Evolutionary conservation across 2,888 invertebrate genomes (phyloP).

Genomic region (Minunthozetes semirufus): DNA sequence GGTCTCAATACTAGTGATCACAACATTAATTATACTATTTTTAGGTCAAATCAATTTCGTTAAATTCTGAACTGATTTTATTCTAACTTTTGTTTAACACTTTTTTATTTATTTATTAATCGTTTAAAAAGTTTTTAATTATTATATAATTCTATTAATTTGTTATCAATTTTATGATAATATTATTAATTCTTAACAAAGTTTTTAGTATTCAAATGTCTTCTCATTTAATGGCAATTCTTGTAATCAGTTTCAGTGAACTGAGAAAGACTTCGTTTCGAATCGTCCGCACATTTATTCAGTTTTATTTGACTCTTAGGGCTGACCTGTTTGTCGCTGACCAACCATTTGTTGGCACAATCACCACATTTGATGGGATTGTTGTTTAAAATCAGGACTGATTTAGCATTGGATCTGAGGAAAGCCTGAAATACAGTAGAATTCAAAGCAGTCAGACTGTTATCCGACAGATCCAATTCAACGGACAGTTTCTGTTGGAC

Average conservation of each 20-base stretch:
- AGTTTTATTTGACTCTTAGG: background rate
- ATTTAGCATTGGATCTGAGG: background rate
- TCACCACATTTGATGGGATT: slow-evolving; percentile 32
- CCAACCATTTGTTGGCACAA: slow-evolving; percentile 29
- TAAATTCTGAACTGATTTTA: slow-evolving; percentile 9
- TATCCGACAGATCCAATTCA: slow-evolving; percentile 25
- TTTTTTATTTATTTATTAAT: background rate
- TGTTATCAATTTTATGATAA: background rate
- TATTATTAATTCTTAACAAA: background rate
- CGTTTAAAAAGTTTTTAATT: background rate
- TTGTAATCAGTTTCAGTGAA: slow-evolving; percentile 17
- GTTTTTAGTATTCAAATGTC: background rate
- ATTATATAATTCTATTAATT: background rate
- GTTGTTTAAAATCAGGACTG: background rate
- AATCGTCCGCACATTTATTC: slow-evolving; percentile 19
- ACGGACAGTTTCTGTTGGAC: background rate
- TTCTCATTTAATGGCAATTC: background rate
- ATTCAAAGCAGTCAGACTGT: slow-evolving; percentile 1
- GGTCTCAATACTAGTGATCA: slow-evolving; percentile 19
- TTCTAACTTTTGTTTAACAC: background rate
- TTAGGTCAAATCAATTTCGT: slow-evolving; percentile 34
- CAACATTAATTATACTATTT: slow-evolving; percentile 28
- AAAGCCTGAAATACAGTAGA: background rate
- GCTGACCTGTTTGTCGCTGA: background rate
- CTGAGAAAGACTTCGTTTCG: background rate